phyloP scores from a whole-genome alignment of 2,113 vertebrate species.

The Boulengeromyrus knoepffleri region DNA sequence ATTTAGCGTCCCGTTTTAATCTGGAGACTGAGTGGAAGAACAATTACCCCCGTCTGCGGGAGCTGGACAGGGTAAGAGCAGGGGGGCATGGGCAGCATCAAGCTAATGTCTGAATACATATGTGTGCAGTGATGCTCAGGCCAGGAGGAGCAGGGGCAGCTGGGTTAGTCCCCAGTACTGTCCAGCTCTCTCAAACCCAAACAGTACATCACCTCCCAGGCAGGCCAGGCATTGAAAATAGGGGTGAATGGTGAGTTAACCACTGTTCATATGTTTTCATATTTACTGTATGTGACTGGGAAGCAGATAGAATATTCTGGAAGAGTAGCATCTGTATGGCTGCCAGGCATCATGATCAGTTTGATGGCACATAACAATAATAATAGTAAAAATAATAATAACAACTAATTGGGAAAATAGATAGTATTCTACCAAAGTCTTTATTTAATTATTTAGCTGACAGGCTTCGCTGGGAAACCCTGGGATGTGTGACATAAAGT shows the following conservation, averaged over 20 bases:
- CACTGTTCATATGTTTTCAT: neutral
- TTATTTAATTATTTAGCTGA: neutral
- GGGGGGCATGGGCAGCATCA: neutral
- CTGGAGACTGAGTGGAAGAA: conserved; percentile 99
- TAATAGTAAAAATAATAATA: neutral
- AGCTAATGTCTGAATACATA: neutral
- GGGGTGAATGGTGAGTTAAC: neutral
- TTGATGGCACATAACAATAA: neutral
- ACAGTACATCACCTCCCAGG: neutral
- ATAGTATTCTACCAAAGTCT: neutral
- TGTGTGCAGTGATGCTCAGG: neutral
- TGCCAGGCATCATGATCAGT: neutral
- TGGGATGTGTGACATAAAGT: neutral
- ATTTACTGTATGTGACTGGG: neutral
- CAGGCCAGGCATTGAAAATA: neutral
- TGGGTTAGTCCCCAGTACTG: neutral
- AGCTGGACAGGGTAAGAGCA: conserved; percentile 86
- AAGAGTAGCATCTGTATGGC: neutral
- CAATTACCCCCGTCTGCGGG: conserved; percentile 91
- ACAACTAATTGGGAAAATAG: neutral
- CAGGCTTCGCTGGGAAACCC: neutral
- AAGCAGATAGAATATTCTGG: neutral
- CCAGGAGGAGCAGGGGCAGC: neutral
- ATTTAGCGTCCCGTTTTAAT: conserved; percentile 94
- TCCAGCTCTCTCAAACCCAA: neutral